phyloP scores from a whole-genome alignment of 2,888 invertebrate genomes.

The Ophonus ardosiacus region DNA sequence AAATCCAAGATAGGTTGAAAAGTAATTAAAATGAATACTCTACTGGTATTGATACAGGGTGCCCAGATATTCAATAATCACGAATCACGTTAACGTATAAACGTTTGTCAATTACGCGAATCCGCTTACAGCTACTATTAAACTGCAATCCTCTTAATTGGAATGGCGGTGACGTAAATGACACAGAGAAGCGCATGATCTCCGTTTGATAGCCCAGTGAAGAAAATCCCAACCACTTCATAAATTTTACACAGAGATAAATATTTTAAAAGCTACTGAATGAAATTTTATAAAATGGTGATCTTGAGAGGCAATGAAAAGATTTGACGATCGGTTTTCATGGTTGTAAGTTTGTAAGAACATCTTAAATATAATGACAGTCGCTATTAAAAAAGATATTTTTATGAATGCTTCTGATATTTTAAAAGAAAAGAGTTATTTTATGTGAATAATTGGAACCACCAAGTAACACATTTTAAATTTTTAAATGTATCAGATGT shows the following conservation, averaged over 20 bases:
- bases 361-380: background rate
- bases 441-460: no score
- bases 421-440: background rate
- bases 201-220: background rate
- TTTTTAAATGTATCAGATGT: no score
- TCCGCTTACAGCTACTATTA: constrained; percentile 12
- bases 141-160: constrained; percentile 32
- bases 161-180: background rate
- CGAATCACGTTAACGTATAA: constrained; percentile 4
- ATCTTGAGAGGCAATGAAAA: background rate
- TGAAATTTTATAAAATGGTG: background rate
- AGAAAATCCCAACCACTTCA: background rate
- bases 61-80: background rate
- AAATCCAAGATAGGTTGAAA: background rate
- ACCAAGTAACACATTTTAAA: no score
- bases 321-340: background rate
- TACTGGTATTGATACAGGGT: background rate
- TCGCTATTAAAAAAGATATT: background rate
- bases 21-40: background rate
- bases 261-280: background rate
- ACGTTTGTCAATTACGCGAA: constrained; percentile 15
- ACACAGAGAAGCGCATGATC: background rate
- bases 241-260: background rate
- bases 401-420: background rate
- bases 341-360: background rate